Percentiles rank a stretch among this genome's conserved stretches.
These are phyloP conservation scores for Noctilio leporinus DNA, from an alignment of 2,113 vertebrate species.

Conservation along the genomic window DNA sequence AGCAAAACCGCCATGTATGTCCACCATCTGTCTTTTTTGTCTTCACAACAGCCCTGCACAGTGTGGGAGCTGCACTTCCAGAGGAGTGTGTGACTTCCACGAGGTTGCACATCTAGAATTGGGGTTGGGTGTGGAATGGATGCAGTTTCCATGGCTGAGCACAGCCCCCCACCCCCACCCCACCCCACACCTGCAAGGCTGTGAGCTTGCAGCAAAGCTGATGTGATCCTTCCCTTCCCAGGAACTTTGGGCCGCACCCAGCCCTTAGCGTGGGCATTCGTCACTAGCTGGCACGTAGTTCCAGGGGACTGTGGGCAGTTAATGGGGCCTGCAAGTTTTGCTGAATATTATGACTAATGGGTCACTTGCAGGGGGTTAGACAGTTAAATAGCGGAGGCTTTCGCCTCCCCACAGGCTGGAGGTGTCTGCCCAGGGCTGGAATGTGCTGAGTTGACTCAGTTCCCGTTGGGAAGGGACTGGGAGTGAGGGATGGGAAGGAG, in stretches of 20 bases:
- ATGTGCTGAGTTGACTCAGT: not conserved
- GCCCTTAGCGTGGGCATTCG: not conserved
- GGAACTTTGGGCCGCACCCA: not conserved
- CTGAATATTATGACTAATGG: not conserved
- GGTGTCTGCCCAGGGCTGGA: not conserved
- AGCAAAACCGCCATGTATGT: fast-evolving
- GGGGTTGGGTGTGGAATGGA: not conserved
- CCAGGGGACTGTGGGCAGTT: not conserved
- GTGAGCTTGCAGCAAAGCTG: not conserved
- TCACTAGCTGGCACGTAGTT: not conserved
- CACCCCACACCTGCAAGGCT: not conserved
- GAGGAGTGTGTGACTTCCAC: fast-evolving
- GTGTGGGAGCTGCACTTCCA: not conserved
- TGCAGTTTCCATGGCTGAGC: not conserved
- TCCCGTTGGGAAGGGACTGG: not conserved
- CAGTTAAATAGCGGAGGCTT: not conserved
- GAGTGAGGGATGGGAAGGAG: fast-evolving
- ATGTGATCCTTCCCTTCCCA: not conserved
- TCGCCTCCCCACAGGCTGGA: not conserved
- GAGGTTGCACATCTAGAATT: fast-evolving
- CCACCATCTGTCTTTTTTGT: not conserved
- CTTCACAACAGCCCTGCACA: too few relatives aligned
- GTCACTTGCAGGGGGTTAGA: not conserved
- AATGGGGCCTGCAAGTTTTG: not conserved
- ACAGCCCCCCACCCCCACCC: fast-evolving